Evolutionary conservation across 92 coral and sea anemone genomes (phyloP), one percentile per base, ranked within the genome.

Genomic region (Phymanthus crucifer): DNA sequence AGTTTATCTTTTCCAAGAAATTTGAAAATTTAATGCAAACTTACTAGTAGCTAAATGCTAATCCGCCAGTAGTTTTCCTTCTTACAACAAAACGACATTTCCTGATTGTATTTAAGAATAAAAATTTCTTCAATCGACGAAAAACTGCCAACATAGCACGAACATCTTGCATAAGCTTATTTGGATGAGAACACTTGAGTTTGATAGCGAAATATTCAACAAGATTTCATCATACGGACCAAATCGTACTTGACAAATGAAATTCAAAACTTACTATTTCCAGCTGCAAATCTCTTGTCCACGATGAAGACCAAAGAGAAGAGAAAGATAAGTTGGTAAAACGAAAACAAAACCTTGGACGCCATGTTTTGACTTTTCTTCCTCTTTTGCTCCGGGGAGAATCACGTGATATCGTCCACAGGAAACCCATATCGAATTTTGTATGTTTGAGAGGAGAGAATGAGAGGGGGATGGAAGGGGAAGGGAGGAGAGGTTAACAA

Each of bases 351-450:
- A 21, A 54, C 3, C 27, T 54, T 24, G 11, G 64, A 54, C 64
- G 64, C 64, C 64, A 54, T 54, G 21, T 50, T 54, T 54, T 4
- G 29, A 21, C 7, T 1, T 54, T n/a, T 54, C n/a, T 24, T 54
- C 64, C 6, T 18, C 29, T 54, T 54, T 21, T 23, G 7, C 5
- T 21, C 11, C 64, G 21, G 10, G 31, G 27, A 54, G n/a, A 54
- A 54, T 54, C 64, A 54, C 64, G 64, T 54, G 64, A 54, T 29
- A 9, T 21, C 24, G n/a, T 54, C 64, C 64, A 54, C 64, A 54
- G 64, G 64, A 29, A 54, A 54, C 64, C 64, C 64, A 54, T 54
- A 54, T 1, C 18, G 18, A 54, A 54, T 54, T 17, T 17, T 45
- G 4, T 45, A 17, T 45, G 50, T 17, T 45, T 17, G 10, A 11